Evolutionary conservation across 2,113 vertebrate genomes (phyloP).

Genomic region (human): DNA sequence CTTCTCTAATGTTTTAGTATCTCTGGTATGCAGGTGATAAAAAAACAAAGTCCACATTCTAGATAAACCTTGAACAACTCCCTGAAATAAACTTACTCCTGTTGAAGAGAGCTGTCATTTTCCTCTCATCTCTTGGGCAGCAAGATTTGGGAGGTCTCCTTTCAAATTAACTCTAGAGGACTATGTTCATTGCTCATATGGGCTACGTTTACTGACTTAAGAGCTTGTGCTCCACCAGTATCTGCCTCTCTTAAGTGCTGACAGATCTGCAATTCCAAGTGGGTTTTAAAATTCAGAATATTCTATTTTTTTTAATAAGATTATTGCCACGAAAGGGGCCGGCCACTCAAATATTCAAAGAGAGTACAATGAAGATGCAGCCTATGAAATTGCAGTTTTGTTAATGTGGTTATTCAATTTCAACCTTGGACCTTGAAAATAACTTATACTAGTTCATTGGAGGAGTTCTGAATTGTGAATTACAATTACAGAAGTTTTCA

Average conservation of each 20-base stretch:
- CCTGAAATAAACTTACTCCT: constrained; percentile 68
- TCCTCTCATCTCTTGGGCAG: constrained; percentile 75
- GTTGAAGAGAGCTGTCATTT: constrained; percentile 81
- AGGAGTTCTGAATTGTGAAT: background rate
- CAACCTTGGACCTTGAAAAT: constrained; percentile 9
- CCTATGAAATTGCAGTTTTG: constrained; percentile 28
- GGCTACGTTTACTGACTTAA: constrained; percentile 67
- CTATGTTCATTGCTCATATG: constrained; percentile 72
- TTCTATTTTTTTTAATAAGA: constrained; percentile 77
- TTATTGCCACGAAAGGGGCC: constrained; percentile 69
- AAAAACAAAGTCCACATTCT: constrained; percentile 77
- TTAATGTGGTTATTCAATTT: constrained; percentile 27
- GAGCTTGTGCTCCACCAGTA: constrained; percentile 44
- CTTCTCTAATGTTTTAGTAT: constrained; percentile 77
- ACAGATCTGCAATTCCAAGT: constrained; percentile 74
- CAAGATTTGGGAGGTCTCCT: constrained; percentile 76
- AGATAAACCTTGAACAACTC: constrained; percentile 75
- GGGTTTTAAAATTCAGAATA: constrained; percentile 77
- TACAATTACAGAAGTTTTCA: background rate
- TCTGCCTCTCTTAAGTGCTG: constrained; percentile 61
- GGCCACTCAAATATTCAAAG: constrained; percentile 61
- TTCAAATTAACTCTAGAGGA: constrained; percentile 78
- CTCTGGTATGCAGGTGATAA: constrained; percentile 78
- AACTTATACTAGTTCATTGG: background rate
- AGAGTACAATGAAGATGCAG: background rate